A percentile compares a stretch with the other conserved stretches of the same genome.
Conservation (phyloP, 2,888 invertebrate species). For the Camponotus fellah region DNA sequence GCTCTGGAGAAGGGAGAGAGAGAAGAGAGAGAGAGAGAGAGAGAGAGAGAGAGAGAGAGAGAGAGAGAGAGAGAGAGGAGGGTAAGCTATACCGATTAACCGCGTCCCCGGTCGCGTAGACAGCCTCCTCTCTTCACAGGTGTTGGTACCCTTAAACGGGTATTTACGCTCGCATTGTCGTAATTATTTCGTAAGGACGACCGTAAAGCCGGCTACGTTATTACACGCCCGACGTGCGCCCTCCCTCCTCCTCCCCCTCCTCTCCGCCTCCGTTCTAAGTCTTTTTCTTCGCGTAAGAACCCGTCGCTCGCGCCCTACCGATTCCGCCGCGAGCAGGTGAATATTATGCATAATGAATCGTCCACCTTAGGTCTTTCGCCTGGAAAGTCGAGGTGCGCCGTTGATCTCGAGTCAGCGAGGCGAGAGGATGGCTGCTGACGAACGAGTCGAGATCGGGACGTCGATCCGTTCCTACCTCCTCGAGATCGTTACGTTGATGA, state of each 20-base stretch:
- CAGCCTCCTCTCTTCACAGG: conserved; percentile 49
- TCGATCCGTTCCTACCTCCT: conserved; percentile 51
- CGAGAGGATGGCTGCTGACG: conserved; percentile 51
- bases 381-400: conserved; percentile 69
- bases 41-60: neutral
- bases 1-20: neutral
- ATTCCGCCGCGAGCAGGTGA: conserved; percentile 70
- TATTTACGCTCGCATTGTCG: conserved; percentile 77
- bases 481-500: conserved; percentile 37
- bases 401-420: conserved; percentile 43
- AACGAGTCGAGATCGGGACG: conserved; percentile 64
- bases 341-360: conserved; percentile 79
- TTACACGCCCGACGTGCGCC: conserved; percentile 58
- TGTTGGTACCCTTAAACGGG: conserved; percentile 73
- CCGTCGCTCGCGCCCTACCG: conserved; percentile 63
- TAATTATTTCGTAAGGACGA: conserved; percentile 76
- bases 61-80: conserved; percentile 6
- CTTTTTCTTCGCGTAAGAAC: conserved; percentile 59
- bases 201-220: conserved; percentile 75
- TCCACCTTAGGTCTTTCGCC: conserved; percentile 63
- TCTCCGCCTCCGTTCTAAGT: conserved; percentile 45
- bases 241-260: conserved; percentile 30
- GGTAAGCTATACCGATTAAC: conserved; percentile 59
- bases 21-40: neutral
- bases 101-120: conserved; percentile 24